phyloP scores from a whole-genome alignment of 1,140 invertebrate species.

The Littorina saxatilis region DNA sequence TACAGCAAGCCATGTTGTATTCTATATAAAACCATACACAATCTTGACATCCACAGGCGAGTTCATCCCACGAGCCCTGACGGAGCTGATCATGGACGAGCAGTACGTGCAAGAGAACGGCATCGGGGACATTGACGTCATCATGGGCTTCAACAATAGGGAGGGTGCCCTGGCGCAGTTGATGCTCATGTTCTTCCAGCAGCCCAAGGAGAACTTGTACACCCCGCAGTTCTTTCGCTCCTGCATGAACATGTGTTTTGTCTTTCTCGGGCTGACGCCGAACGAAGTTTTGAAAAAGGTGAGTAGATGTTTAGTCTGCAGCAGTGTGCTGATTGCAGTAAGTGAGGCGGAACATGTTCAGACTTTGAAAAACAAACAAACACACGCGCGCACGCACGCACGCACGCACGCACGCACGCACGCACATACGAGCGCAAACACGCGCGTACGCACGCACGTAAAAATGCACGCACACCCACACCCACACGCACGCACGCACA shows the following conservation, averaged over 20 bases:
- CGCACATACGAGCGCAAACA: too few relatives aligned
- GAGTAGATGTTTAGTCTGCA: neutral
- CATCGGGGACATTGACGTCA: conserved; percentile 8
- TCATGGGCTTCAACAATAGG: conserved; percentile 20
- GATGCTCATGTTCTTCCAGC: neutral
- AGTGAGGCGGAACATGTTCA: neutral
- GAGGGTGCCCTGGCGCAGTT: neutral
- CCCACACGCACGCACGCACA: too few relatives aligned
- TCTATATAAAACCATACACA: too few relatives aligned
- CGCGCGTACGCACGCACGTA: too few relatives aligned
- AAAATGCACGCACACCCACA: too few relatives aligned
- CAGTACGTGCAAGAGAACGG: conserved; percentile 17
- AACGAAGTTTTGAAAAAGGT: neutral
- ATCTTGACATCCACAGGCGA: neutral
- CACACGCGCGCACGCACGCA: too few relatives aligned
- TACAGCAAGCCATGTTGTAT: too few relatives aligned
- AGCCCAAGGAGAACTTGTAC: neutral
- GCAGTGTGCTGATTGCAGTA: neutral
- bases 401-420: too few relatives aligned
- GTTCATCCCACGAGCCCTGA: neutral
- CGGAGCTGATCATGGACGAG: neutral
- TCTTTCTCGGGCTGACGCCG: neutral
- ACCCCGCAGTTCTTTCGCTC: neutral
- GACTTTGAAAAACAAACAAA: too few relatives aligned
- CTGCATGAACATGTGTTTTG: neutral